These are phyloP conservation scores for Protobothrops mucrosquamatus DNA, from an alignment of 2,113 vertebrate genomes.

Conservation along the genomic window DNA sequence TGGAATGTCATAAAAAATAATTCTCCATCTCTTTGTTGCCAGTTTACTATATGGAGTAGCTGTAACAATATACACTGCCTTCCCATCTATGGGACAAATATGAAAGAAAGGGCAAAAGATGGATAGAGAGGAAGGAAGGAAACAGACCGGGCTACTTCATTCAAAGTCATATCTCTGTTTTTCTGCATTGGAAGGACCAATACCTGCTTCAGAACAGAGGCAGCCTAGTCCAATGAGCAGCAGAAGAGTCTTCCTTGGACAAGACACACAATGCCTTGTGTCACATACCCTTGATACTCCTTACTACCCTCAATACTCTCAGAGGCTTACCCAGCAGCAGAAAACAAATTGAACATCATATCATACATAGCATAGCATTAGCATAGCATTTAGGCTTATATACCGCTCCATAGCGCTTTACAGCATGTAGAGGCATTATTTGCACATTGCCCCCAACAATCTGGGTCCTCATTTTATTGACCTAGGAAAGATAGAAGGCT, in stretches of 20 bases:
- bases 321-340: background rate
- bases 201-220: background rate
- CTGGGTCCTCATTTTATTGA: no score
- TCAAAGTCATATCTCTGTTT: background rate
- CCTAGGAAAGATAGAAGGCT: no score
- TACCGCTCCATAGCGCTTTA: no score
- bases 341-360: background rate
- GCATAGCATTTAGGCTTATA: no score
- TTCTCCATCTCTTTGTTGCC: conserved; percentile 65
- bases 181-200: background rate
- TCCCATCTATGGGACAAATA: background rate
- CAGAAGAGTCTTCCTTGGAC: background rate
- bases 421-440: no score
- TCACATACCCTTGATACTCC: background rate
- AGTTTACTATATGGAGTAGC: conserved; percentile 51
- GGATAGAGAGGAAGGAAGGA: background rate
- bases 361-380: no score
- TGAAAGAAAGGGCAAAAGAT: conserved; percentile 41
- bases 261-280: background rate
- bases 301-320: background rate
- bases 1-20: conserved; percentile 56
- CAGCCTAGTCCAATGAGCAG: background rate
- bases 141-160: conserved; percentile 14
- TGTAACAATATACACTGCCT: conserved; percentile 44
- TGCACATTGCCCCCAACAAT: no score